These are phyloP conservation scores for Rhagoletis pomonella DNA, from an alignment of 1,140 invertebrate species.

Conservation along the genomic window DNA sequence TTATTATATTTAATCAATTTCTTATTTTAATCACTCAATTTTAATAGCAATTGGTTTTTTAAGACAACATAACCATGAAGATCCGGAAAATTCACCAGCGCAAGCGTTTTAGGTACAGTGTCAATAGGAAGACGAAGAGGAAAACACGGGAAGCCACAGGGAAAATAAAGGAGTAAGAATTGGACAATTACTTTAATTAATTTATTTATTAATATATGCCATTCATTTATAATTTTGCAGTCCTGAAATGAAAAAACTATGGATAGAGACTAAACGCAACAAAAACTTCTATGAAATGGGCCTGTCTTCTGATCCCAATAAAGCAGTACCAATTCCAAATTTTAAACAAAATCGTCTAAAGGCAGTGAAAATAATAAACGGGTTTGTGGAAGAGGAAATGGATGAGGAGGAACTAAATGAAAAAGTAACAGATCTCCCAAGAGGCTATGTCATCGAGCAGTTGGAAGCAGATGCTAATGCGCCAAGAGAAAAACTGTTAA, in stretches of 20 bases:
- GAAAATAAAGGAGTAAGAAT: slow-evolving; percentile 80
- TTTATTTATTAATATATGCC: not conserved
- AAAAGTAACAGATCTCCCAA: slow-evolving; percentile 74
- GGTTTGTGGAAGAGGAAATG: slow-evolving; percentile 74
- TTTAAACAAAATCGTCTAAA: slow-evolving; percentile 77
- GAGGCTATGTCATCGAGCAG: slow-evolving; percentile 78
- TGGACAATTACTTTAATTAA: not conserved
- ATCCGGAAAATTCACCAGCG: slow-evolving; percentile 76
- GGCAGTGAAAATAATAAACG: slow-evolving; percentile 75
- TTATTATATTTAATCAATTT: no score
- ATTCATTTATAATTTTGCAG: slow-evolving; percentile 75
- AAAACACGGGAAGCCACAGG: slow-evolving; percentile 80
- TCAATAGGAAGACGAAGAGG: slow-evolving; percentile 82
- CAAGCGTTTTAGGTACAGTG: slow-evolving; percentile 80
- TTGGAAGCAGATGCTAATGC: slow-evolving; percentile 85
- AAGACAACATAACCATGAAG: no score
- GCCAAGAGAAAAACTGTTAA: slow-evolving; percentile 79
- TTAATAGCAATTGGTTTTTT: not conserved
- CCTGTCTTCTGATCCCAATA: slow-evolving; percentile 86
- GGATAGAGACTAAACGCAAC: slow-evolving; percentile 81
- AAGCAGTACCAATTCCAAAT: slow-evolving; percentile 80
- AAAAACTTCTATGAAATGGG: slow-evolving; percentile 88
- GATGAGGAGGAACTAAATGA: slow-evolving; percentile 69
- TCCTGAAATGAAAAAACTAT: slow-evolving; percentile 83
- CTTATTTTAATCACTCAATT: not conserved